Conservation (phyloP, 30 jellyfish, hydroid and myxozoan genomes). For the Clytia hemisphaerica region DNA sequence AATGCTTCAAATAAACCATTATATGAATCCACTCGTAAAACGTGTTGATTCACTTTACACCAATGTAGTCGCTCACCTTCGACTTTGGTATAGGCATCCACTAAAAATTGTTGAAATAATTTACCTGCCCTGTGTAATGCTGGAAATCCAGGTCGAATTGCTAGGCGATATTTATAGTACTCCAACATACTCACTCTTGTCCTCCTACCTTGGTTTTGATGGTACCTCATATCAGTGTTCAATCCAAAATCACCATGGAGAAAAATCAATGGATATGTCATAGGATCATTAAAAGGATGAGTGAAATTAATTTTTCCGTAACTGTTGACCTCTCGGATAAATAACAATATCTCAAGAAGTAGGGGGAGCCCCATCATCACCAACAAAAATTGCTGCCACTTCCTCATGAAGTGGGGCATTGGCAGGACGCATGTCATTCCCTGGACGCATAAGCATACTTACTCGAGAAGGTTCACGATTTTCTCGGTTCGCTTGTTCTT, state of each 20-base stretch:
- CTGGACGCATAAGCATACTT: not conserved
- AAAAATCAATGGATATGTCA: slow-evolving; percentile 25
- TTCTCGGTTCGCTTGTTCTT: not conserved
- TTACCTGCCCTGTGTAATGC: slow-evolving; percentile 21
- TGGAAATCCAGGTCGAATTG: slow-evolving; percentile 14
- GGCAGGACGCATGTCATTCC: not conserved
- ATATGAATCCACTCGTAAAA: slow-evolving; percentile 40
- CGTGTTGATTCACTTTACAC: slow-evolving; percentile 20
- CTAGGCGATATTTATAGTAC: slow-evolving; percentile 28
- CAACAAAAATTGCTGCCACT: no score
- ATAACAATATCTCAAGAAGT: slow-evolving; percentile 47
- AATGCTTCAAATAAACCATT: slow-evolving; percentile 44
- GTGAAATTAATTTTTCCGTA: not conserved
- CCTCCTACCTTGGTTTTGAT: slow-evolving; percentile 4
- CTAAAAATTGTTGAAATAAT: no score
- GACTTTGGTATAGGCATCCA: no score
- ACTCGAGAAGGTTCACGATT: not conserved
- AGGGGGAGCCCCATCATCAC: no score
- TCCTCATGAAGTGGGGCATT: not conserved
- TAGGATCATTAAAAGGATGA: slow-evolving; percentile 1
- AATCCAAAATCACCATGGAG: slow-evolving; percentile 38
- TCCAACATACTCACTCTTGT: slow-evolving; percentile 5
- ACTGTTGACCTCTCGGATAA: slow-evolving; percentile 22
- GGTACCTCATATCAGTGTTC: slow-evolving; percentile 15
- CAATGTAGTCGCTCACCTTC: no score